Evolutionary conservation across 2,113 vertebrate genomes (phyloP).

Genomic region (Herpetotheres cachinnans): DNA sequence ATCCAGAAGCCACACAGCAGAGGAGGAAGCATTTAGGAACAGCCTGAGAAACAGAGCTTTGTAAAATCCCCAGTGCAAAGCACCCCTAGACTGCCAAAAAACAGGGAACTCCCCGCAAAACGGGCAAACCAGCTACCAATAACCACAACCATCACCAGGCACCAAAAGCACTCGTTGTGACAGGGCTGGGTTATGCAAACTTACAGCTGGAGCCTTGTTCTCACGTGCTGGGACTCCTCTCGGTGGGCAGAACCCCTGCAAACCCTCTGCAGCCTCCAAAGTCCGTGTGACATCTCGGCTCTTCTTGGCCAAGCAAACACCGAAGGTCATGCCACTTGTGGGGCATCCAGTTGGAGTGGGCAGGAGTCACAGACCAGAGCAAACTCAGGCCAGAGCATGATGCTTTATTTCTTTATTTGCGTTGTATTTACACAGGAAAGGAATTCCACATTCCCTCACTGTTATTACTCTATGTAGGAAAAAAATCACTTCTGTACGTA

Average conservation of each 20-base stretch:
- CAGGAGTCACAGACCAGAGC: background rate
- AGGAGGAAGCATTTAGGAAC: background rate
- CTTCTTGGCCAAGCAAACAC: background rate
- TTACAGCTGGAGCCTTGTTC: background rate
- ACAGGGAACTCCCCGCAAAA: background rate
- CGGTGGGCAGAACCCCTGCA: background rate
- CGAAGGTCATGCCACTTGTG: rapidly evolving
- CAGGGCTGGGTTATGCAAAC: background rate
- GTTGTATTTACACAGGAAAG: slow-evolving; percentile 60
- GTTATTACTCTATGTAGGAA: background rate
- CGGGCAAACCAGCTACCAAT: background rate
- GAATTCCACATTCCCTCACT: slow-evolving; percentile 25
- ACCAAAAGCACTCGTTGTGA: background rate
- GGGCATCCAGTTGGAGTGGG: background rate
- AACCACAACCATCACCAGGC: background rate
- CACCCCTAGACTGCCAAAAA: background rate
- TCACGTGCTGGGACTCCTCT: background rate
- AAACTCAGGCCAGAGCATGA: background rate
- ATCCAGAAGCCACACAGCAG: background rate
- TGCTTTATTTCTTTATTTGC: slow-evolving; percentile 54
- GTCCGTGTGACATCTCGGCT: background rate
- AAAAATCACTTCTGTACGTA: background rate
- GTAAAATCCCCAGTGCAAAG: background rate
- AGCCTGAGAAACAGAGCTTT: background rate
- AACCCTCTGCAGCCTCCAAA: background rate